Conservation (phyloP, 37 sponge, comb jelly and placozoan species). For the Cliona cf. orientalis region DNA sequence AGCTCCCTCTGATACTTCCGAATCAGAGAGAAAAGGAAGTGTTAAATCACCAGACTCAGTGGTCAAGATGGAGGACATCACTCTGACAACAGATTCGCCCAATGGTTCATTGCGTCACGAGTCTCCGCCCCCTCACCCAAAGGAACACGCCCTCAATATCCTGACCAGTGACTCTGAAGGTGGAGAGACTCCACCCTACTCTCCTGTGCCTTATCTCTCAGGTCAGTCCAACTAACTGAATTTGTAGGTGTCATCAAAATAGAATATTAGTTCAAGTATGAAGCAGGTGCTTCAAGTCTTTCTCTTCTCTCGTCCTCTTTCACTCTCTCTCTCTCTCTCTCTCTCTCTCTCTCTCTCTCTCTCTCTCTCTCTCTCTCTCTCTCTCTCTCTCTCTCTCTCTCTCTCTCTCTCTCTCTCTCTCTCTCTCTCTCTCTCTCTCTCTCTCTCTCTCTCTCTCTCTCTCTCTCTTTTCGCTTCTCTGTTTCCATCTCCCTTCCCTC, state of each 20-base stretch:
- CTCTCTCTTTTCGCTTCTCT: not conserved
- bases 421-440: no score
- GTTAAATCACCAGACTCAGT: conserved; percentile 9
- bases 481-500: no score
- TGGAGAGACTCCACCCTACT: conserved; percentile 3
- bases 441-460: not conserved
- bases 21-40: not conserved
- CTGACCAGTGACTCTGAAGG: conserved; percentile 38
- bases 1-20: not conserved
- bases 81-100: not conserved
- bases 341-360: no score
- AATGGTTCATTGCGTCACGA: not conserved
- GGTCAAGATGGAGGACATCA: conserved; percentile 6
- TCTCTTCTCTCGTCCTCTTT: no score
- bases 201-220: conserved; percentile 6
- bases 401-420: no score
- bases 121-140: conserved; percentile 16
- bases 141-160: conserved; percentile 25
- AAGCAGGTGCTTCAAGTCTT: no score
- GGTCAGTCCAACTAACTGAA: conserved; percentile 11
- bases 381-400: no score
- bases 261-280: no score
- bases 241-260: not conserved
- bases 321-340: no score
- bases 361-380: no score